Base-by-base conservation (phyloP, 2,797 vertebrate genomes). In the Tauraco hartlaubi region DNA sequence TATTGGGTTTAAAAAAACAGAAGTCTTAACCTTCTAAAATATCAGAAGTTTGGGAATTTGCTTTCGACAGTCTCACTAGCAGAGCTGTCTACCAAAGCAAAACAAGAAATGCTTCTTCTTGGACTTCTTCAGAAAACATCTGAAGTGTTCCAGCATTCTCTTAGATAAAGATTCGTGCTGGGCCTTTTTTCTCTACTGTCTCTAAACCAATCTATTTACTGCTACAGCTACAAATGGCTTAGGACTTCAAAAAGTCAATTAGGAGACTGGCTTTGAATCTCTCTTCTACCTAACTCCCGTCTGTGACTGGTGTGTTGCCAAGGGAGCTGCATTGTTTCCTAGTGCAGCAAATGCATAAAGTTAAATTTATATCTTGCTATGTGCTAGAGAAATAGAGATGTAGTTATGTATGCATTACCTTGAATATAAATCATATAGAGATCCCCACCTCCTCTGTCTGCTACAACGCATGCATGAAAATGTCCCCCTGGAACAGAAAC, bases 21-120 rank as follows among this genome's bases (percentile, higher is more conserved):
- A 79, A 75, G 35, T 81, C 88, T 85, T 94, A 96, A 97, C 88
- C 90, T 92, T 95, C 98, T 90, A 90, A 96, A 94, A 91, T 94
- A 94, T 66, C 62, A 83, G 68, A 82, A 92, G 31, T 89, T 96
- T 48, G 58, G 55, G 88, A 93, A 80, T 81, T 92, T 92, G 54
- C 66, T 90, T 83, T 92, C 61, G 91, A 66, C 54, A 66, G 59
- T 33, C 51, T 46, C 37, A 75, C 31, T 88, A 81, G 66, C 51
- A 64, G 17, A 86, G 16, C 68, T 61, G 10, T 54, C 79, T 41
- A 48, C 44, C 39, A 72, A 49, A 77, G 90, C 58, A 85, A 91
- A 97, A 92, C 39, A 62, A 75, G 28, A 93, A 91, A 37, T 33
- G 2, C 76, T 90, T 39, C 64, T 84, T 61, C 31, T 80, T 85